Evolutionary conservation across 1,140 invertebrate species (phyloP), one percentile per base, ranked within the genome.

Genomic region (Neodiprion virginianus): DNA sequence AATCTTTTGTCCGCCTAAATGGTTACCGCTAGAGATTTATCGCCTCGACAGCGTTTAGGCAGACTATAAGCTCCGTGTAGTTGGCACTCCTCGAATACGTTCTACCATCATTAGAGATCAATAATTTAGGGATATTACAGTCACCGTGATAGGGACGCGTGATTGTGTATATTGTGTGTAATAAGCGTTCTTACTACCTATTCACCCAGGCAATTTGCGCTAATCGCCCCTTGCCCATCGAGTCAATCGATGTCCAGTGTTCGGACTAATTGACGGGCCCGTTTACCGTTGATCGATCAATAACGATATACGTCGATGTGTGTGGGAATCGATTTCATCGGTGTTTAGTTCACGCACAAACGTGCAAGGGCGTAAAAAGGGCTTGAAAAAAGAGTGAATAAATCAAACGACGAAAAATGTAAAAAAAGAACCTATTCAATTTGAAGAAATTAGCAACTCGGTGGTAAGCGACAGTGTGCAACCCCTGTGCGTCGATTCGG

Each of bases 21-120:
- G 78, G 77, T 76, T 79, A 75, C 72, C 69, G 53, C 67, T 61
- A 61, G 76, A 84, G 82, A 86, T 86, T 86, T 85, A 86, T 85
- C 73, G 81, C 77, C 69, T 67, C 71, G 77, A 8, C 53, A 80
- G 73, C 74, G 67, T 72, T 61, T 74, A 67, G 53, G 23, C 70
- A 40, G 14, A 23, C 7, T 71, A 40, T 23, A 40, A 40, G 28
- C 28, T 5, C 28, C 28, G 5, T 8, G 8, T 66, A 10, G 67
- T 61, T 9, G 74, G 73, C 79, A 71, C 72, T 74, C 68, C 67
- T 61, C 73, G 11, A 47, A 1, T 40, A 40, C 76, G 69, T 76
- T 75, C 77, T 74, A 66, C 72, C 74, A 83, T 84, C 78, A 82
- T 85, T 84, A 83, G 80, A 79, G 69, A 81, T 85, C 84, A 78